Conservation (phyloP, 1,140 invertebrate genomes). For the roundworm (Caenorhabditis elegans) region DNA sequence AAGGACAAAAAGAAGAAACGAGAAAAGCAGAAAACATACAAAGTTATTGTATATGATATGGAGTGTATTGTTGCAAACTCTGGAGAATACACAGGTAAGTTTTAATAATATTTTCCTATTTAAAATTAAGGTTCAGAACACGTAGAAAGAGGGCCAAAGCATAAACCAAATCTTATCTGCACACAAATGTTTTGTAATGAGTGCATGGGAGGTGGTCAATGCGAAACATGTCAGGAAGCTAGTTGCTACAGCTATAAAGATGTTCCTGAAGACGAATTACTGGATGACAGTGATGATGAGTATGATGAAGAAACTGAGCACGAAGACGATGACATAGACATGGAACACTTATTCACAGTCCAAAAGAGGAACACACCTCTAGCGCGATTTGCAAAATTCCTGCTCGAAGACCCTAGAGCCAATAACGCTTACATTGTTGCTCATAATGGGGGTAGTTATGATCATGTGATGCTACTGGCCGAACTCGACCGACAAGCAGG, state of each 20-base stretch:
- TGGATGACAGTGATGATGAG: too few relatives aligned
- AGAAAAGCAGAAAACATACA: not conserved
- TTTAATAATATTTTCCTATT: not conserved
- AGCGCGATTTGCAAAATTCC: not conserved
- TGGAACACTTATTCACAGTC: not conserved
- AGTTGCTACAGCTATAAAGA: not conserved
- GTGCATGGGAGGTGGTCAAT: not conserved
- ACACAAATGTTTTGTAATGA: not conserved
- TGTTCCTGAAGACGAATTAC: too few relatives aligned
- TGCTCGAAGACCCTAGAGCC: not conserved
- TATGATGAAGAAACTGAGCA: too few relatives aligned
- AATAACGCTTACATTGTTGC: not conserved
- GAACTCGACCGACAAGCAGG: not conserved
- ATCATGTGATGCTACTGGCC: not conserved
- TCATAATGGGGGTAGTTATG: not conserved
- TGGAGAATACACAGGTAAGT: not conserved
- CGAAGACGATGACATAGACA: too few relatives aligned
- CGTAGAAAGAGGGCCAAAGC: not conserved
- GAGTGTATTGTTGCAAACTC: not conserved
- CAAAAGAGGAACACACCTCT: not conserved
- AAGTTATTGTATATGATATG: not conserved
- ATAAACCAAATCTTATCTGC: not conserved
- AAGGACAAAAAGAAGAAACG: not conserved
- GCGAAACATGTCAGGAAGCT: not conserved
- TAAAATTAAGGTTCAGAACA: not conserved